phyloP scores from a whole-genome alignment of 1,140 invertebrate species.

The Halictus rubicundus region DNA sequence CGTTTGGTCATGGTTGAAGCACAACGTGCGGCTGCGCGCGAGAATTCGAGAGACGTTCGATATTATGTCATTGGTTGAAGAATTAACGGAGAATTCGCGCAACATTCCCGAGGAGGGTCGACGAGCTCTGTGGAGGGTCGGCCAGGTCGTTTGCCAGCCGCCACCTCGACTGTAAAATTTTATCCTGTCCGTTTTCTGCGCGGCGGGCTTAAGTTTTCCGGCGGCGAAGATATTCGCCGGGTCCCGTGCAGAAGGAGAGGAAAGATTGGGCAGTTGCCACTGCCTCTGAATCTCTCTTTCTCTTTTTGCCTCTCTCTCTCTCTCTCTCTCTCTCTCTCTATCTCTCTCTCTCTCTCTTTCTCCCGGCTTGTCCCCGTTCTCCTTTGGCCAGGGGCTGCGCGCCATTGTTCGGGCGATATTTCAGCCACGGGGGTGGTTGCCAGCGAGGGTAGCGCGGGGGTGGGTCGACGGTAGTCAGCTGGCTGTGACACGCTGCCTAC shows the following conservation, averaged over 20 bases:
- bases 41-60: neutral
- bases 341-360: constrained; percentile 35
- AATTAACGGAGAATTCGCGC: constrained; percentile 3
- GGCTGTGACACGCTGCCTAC: constrained; percentile 79
- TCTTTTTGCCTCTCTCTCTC: constrained; percentile 40
- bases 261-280: constrained; percentile 61
- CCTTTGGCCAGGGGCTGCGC: constrained; percentile 56
- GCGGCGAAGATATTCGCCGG: constrained; percentile 63
- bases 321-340: constrained; percentile 39
- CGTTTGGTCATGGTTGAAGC: too few species aligned
- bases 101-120: neutral
- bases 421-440: constrained; percentile 73
- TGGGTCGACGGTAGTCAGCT: constrained; percentile 75
- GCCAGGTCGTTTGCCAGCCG: constrained; percentile 32
- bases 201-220: constrained; percentile 64
- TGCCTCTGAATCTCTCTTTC: constrained; percentile 26
- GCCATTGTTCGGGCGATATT: constrained; percentile 80
- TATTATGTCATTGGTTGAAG: neutral
- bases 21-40: too few species aligned
- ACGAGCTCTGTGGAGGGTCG: neutral
- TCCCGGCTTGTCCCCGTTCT: constrained; percentile 10
- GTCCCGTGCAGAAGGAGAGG: constrained; percentile 33
- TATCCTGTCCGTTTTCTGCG: constrained; percentile 56
- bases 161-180: constrained; percentile 67
- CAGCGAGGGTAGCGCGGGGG: constrained; percentile 58